Conservation (phyloP, 2,888 invertebrate genomes). For the Cepaea hortensis region DNA sequence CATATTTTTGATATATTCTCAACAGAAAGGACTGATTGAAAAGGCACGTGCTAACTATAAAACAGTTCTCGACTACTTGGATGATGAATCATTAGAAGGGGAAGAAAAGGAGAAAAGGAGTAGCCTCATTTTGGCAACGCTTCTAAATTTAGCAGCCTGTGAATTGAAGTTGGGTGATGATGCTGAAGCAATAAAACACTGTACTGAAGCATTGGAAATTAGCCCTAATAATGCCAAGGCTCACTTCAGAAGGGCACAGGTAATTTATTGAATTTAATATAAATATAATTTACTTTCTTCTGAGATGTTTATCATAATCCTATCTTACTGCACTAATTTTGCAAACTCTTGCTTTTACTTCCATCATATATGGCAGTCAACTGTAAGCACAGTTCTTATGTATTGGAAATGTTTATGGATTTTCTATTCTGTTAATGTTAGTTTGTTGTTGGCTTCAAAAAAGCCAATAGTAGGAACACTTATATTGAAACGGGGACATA, state of each 20-base stretch:
- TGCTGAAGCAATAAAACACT: conserved; percentile 70
- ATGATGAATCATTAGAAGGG: conserved; percentile 78
- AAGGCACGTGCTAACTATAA: conserved; percentile 92
- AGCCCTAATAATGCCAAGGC: conserved; percentile 91
- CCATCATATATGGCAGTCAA: too few species aligned
- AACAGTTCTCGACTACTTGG: conserved; percentile 83
- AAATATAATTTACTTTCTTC: too few species aligned
- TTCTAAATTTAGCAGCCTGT: conserved; percentile 89
- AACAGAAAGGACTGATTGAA: conserved; percentile 81
- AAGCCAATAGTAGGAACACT: too few species aligned
- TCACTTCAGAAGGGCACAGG: conserved; percentile 89
- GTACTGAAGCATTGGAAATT: conserved; percentile 86
- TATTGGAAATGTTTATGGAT: too few species aligned
- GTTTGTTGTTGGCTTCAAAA: too few species aligned
- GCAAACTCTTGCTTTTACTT: not conserved
- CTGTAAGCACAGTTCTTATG: too few species aligned
- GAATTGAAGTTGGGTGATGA: conserved; percentile 85
- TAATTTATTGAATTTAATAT: conserved; percentile 59
- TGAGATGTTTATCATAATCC: not conserved
- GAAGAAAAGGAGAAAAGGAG: conserved; percentile 77
- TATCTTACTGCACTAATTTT: not conserved
- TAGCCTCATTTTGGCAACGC: conserved; percentile 82
- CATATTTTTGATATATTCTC: not conserved
- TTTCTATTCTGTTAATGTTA: too few species aligned
- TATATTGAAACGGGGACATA: too few species aligned